Conservation (phyloP, 92 coral and sea anemone genomes). For the Diadumene lineata region DNA sequence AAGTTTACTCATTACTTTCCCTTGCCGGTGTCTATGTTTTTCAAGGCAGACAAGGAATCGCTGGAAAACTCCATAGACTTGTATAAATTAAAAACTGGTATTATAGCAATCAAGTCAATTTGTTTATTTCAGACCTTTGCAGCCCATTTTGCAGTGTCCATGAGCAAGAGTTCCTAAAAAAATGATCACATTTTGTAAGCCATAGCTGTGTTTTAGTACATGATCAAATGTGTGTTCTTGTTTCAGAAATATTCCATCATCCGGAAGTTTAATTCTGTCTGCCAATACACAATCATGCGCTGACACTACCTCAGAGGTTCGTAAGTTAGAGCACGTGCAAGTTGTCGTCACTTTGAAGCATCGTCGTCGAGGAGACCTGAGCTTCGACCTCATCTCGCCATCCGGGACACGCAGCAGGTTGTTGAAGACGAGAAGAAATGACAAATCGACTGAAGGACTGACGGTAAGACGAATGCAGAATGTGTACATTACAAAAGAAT, state of each 20-base stretch:
- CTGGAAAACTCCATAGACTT: too few species aligned
- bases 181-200: too few species aligned
- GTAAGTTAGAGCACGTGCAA: constrained; percentile 83
- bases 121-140: too few species aligned
- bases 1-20: too few species aligned
- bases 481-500: too few species aligned
- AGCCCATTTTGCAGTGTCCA: too few species aligned
- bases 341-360: constrained; percentile 67
- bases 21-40: too few species aligned
- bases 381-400: constrained; percentile 76
- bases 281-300: constrained; percentile 77
- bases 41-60: too few species aligned
- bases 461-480: constrained; percentile 47
- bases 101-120: too few species aligned
- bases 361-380: constrained; percentile 78
- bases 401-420: constrained; percentile 85
- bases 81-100: too few species aligned
- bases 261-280: constrained; percentile 77
- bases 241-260: constrained; percentile 66
- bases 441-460: constrained; percentile 74
- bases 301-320: constrained; percentile 53
- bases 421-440: constrained; percentile 81
- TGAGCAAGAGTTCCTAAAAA: too few species aligned
- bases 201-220: too few species aligned
- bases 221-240: background rate